These are phyloP conservation scores for Bombus consobrinus DNA, from an alignment of 1,140 invertebrate genomes.

Conservation along the genomic window DNA sequence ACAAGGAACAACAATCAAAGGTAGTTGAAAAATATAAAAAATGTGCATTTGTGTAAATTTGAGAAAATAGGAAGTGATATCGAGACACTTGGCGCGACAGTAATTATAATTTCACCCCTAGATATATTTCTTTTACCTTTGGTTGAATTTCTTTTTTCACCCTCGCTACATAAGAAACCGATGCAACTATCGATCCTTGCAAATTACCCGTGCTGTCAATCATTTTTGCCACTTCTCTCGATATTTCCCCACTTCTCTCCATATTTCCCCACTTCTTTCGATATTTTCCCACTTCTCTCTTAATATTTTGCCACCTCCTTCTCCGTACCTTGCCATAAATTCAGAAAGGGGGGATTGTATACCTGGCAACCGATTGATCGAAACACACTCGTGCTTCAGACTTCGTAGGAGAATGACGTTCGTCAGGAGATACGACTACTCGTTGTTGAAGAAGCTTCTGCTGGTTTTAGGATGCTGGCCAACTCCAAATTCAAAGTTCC, in stretches of 20 bases:
- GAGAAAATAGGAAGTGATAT: neutral
- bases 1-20: neutral
- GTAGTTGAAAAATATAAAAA: neutral
- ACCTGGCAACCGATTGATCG: neutral
- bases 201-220: conserved; percentile 8
- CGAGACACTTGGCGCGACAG: neutral
- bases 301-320: neutral
- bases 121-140: neutral
- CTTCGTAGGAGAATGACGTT: neutral
- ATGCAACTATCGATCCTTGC: neutral
- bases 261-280: too few species aligned
- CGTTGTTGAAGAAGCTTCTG: neutral
- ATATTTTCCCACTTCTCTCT: neutral
- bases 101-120: neutral
- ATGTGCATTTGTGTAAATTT: neutral
- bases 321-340: too few species aligned
- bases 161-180: neutral
- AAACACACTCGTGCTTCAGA: neutral
- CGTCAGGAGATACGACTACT: neutral
- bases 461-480: neutral
- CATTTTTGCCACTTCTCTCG: neutral
- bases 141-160: neutral
- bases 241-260: neutral
- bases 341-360: neutral
- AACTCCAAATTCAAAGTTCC: accelerated